Evolutionary conservation across 2,797 vertebrate species (phyloP), one percentile per base, ranked within the genome.

Genomic region (Meriones psammophilus): DNA sequence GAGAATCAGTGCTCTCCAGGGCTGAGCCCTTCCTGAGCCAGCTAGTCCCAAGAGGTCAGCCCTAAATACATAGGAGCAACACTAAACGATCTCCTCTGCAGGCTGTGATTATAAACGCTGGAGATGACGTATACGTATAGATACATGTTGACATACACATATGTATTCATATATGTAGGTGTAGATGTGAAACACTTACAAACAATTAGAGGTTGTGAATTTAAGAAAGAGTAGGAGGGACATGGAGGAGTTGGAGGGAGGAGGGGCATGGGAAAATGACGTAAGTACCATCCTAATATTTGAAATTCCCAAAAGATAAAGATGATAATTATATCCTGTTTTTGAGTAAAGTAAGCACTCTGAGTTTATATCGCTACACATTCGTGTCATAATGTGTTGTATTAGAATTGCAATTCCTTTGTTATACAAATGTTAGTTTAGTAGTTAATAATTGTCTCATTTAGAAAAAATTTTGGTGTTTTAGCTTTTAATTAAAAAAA

Each of bases 311-410:
- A n/a, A 69, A 85, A 77, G 50, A 8, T 68, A 85, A 68, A 4
- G 26, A 46, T 50, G n/a, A 80, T 42, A 87, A 89, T 91, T 69
- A n/a, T 36, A 58, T 78, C 39, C n/a, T 66, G 68, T 20, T 71
- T 84, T 95, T 92, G 83, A 64, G 28, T 68, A 92, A 95, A 94
- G 28, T 68, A 92, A 95, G 92, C 81, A 56, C 39, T 92, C 14
- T 54, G 8, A 6, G 7, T 58, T 96, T 73, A 74, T 84, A 91
- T 81, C 73, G 84, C 1, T 87, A 2, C 33, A 36, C 92, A 76
- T 64, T 20, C 79, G 20, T 87, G 3, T 66, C 95, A 69, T 71
- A 88, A 88, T 76, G 12, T 58, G 77, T 8, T 74, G 0, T 69
- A 74, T 80, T 89, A 39, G 15, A 8, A 68, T 89, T 66, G 66